Conservation (phyloP, 2,888 invertebrate genomes). For the Eupeodes latifasciatus region DNA sequence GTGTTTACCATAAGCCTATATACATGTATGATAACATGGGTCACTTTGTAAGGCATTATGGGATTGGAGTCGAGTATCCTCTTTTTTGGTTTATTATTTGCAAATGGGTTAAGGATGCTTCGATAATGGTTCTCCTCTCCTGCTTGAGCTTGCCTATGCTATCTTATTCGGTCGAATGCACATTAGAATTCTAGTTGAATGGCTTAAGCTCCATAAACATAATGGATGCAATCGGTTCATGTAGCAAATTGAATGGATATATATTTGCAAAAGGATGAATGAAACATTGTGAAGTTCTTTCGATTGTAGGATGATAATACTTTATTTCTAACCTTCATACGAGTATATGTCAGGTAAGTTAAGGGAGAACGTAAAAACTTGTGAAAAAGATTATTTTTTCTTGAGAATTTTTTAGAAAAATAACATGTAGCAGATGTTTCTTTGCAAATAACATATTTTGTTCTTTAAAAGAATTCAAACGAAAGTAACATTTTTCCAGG, state of each 20-base stretch:
- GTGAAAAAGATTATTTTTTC: background rate
- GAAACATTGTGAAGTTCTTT: constrained; percentile 1
- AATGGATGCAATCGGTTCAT: constrained; percentile 62
- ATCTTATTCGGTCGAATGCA: constrained; percentile 63
- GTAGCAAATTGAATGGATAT: constrained; percentile 58
- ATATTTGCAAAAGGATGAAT: constrained; percentile 12
- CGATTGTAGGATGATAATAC: background rate
- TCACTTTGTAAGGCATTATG: background rate
- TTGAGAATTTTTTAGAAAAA: background rate
- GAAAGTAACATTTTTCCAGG: too few species aligned
- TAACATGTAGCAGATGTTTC: background rate
- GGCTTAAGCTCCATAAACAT: constrained; percentile 55
- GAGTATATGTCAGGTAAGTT: background rate
- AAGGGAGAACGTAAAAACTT: background rate
- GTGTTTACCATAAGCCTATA: constrained; percentile 4
- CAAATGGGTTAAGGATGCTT: constrained; percentile 22
- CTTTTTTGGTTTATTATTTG: constrained; percentile 38
- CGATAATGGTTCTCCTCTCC: background rate
- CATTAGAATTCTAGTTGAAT: constrained; percentile 67
- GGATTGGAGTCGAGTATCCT: constrained; percentile 7
- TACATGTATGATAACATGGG: constrained; percentile 8
- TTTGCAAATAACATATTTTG: background rate
- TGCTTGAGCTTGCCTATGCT: background rate
- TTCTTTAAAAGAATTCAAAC: too few species aligned
- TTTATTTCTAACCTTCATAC: background rate